A percentile compares a stretch with the other conserved stretches of the same genome.
phyloP scores from a whole-genome alignment of 2,797 vertebrate species.

The Rhynchotus rufescens region DNA sequence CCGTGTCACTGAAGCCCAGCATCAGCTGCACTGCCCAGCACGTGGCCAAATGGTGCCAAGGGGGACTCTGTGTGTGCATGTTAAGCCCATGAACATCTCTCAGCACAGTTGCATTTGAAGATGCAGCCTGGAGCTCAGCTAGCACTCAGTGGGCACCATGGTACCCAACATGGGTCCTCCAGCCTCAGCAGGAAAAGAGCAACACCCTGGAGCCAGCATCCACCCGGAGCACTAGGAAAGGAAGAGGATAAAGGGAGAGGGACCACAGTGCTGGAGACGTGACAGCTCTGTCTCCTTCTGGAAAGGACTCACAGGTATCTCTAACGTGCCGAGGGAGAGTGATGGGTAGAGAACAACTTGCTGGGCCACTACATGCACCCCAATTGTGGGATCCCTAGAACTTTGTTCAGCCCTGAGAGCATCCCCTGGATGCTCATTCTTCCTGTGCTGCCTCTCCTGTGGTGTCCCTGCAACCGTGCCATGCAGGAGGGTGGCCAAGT shows the following conservation, averaged over 20 bases:
- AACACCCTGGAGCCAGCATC: not conserved
- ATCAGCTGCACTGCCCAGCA: not conserved
- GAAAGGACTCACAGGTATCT: not conserved
- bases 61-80: not conserved
- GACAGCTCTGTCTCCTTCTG: not conserved
- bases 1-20: not conserved
- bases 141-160: accelerated
- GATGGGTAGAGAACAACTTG: accelerated
- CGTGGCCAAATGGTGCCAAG: too few relatives aligned
- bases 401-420: not conserved
- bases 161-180: not conserved
- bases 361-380: not conserved
- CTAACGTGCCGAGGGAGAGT: not conserved
- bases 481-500: too few relatives aligned
- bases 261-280: not conserved
- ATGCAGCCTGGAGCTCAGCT: not conserved
- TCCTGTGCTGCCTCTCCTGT: not conserved
- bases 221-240: not conserved
- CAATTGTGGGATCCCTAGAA: not conserved
- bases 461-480: too few relatives aligned
- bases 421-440: not conserved
- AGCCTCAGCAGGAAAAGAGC: not conserved
- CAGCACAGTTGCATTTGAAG: not conserved
- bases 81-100: not conserved
- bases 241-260: not conserved